Base-by-base conservation (phyloP, 2,888 invertebrate species). In the Halocaridina rubra region DNA sequence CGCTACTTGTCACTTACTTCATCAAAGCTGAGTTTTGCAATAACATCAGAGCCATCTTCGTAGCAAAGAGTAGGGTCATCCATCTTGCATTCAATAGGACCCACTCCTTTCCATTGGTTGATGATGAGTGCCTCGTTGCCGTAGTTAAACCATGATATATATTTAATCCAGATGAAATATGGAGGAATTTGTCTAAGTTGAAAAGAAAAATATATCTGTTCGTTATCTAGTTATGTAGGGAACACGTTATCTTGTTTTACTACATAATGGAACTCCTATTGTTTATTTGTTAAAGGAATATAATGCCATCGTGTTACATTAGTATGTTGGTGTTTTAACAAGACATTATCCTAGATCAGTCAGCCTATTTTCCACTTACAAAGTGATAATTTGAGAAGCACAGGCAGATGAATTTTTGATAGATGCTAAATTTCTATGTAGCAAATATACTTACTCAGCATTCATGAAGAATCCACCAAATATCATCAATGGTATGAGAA, bases 401-500 rank as follows among this genome's bases (percentile, higher is more conserved):
- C n/a, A n/a, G n/a, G n/a, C n/a, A n/a, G n/a, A n/a, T n/a, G n/a
- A n/a, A n/a, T n/a, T n/a, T n/a, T n/a, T n/a, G n/a, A n/a, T n/a
- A n/a, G n/a, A n/a, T n/a, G n/a, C n/a, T n/a, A n/a, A n/a, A n/a
- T n/a, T n/a, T n/a, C n/a, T n/a, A n/a, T n/a, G n/a, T n/a, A n/a
- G 2, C 53, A 5, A n/a, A n/a, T 46, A n/a, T 53, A 88, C 90
- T 88, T 89, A 91, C 91, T 89, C 90, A 30, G 90, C 89, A 88
- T 92, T 92, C 32, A 92, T 89, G 89, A 91, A 92, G 88, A 91
- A 91, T 8, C 92, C 92, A 24, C 92, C 92, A 89, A 98, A 98
- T 22, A 99, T 92, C 91, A 98, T 93, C 91, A 98, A 95, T 0
- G 98, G 98, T 85, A 98, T 96, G 89, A 98, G 95, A 85, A 98